Base-by-base conservation (phyloP, 2,113 vertebrate genomes). In the Barbus barbus region DNA sequence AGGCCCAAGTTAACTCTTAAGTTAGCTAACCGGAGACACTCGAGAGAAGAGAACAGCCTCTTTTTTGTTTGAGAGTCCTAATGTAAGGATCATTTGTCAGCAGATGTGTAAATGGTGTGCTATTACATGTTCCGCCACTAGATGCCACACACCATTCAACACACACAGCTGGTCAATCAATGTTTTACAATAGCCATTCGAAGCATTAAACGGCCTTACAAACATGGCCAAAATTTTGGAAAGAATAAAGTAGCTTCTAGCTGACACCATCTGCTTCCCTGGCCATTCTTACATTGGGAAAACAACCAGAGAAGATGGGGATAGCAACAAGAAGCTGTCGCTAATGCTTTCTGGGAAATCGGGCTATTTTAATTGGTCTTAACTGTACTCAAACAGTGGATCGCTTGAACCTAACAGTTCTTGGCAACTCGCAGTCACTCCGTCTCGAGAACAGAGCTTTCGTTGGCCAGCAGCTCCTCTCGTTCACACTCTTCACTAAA, bases 321-420 rank as follows among this genome's bases (percentile, higher is more conserved):
- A 85, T 84, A 88, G 1, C 33, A 82, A 33, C 20, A 69, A 81
- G 81, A 83, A 79, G 79, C 80, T 85, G 88, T 75, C 83, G 78
- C 83, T 87, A 90, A 91, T 89, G 72, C 85, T 89, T 87, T 82
- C 83, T 84, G 83, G 76, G 46, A 91, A 91, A 92, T 87, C 84
- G 78, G 87, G 77, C 90, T 91, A 82, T 86, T 93, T 92, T 91
- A 93, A 93, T 92, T 91, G 89, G 89, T 90, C 89, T 86, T 92
- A 92, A 93, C 88, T 92, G 92, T 91, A 81, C 38, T 48, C 69
- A 77, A 91, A 89, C 82, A 91, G 78, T 85, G 77, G 85, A 89
- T 89, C 83, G 86, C 53, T 87, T 60, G 24, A 84, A 89, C 80
- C 74, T 77, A 89, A 88, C 84, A 31, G 46, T 83, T 89, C 60